Percentiles rank a stretch among this genome's conserved stretches.
Evolutionary conservation across 2,888 invertebrate genomes (phyloP).

Genomic region (Hydrotaea diabolus): DNA sequence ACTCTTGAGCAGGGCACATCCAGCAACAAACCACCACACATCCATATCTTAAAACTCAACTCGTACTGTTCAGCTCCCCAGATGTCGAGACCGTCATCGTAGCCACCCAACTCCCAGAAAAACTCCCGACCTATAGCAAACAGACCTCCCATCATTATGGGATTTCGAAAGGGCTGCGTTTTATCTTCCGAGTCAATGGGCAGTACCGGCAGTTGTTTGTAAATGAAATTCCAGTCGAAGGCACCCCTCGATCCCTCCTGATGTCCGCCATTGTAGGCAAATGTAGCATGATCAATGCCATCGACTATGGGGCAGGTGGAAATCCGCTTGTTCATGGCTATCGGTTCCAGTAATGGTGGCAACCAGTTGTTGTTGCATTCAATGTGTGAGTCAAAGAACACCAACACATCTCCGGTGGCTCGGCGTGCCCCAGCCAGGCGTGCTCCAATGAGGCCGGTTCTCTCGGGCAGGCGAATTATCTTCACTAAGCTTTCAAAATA

Average conservation of each 20-base stretch:
- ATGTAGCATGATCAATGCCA: constrained; percentile 81
- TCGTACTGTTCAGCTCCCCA: constrained; percentile 99
- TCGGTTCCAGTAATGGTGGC: constrained; percentile 94
- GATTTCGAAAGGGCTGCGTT: constrained; percentile 83
- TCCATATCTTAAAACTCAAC: constrained; percentile 97
- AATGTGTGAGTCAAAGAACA: constrained; percentile 94
- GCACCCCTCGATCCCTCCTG: constrained; percentile 64
- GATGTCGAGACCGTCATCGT: constrained; percentile 93
- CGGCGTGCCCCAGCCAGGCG: constrained; percentile 89
- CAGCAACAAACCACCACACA: constrained; percentile 94
- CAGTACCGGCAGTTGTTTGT: constrained; percentile 88
- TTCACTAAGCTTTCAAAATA: constrained; percentile 84
- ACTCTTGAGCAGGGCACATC: constrained; percentile 96
- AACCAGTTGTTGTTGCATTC: constrained; percentile 85
- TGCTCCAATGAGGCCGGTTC: constrained; percentile 93
- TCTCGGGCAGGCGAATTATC: constrained; percentile 86
- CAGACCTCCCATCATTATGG: constrained; percentile 98
- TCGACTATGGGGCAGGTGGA: constrained; percentile 92
- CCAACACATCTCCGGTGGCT: constrained; percentile 88
- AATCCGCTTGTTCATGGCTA: constrained; percentile 90
- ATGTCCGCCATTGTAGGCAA: constrained; percentile 61
- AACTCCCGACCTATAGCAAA: constrained; percentile 95
- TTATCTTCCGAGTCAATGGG: constrained; percentile 70
- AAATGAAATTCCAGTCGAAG: constrained; percentile 67
- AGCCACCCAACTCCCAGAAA: constrained; percentile 98